Evolutionary conservation across 2,113 vertebrate genomes (phyloP), one percentile per base, ranked within the genome.

Genomic region (Lynx canadensis): DNA sequence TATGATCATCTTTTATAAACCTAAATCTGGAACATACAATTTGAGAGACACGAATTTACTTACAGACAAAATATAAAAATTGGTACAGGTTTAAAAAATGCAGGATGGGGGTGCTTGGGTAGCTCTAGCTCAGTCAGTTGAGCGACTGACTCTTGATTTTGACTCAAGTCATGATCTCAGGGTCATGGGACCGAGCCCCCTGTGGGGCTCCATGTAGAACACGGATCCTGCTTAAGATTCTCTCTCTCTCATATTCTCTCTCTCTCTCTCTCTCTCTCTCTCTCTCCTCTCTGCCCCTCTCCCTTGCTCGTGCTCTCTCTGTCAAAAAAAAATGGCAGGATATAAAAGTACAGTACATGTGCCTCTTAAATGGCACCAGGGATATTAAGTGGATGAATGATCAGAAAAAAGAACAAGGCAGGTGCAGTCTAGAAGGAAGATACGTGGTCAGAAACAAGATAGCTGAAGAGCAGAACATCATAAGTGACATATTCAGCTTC

Each of bases 31-130:
- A 79, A 45, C 0, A 14, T 68, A n/a, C 21, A 73, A 74, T 63
- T 73, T 74, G 52, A 76, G 2, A 83, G 50, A 87, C 48, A 63
- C 8, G 38, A 55, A 31, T 95, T 87, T 93, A 81, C 31, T 50
- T 94, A 52, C 1, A 83, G 60, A 83, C 31, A 82, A 96, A 89
- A 45, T 33, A 85, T 48, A 66, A 95, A 91, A 91, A 27, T 36
- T 71, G 7, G 16, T 55, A 38, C 33, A 48, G 60, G 36, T 23
- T 78, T 80, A 14, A 50, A 71, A 83, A 73, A 91, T 5, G n/a
- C 12, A 71, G 15, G 48, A 13, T 85, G n/a, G 57, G 21, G 7
- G 7, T 60, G 57, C 21, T 21, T 60, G 21, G 57, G 21, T 60
- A 8, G 57, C 21, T 60, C 21, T 60, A 8, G 57, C 21, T 60